phyloP scores from a whole-genome alignment of 2,888 invertebrate genomes.

The Saturnia japonica region DNA sequence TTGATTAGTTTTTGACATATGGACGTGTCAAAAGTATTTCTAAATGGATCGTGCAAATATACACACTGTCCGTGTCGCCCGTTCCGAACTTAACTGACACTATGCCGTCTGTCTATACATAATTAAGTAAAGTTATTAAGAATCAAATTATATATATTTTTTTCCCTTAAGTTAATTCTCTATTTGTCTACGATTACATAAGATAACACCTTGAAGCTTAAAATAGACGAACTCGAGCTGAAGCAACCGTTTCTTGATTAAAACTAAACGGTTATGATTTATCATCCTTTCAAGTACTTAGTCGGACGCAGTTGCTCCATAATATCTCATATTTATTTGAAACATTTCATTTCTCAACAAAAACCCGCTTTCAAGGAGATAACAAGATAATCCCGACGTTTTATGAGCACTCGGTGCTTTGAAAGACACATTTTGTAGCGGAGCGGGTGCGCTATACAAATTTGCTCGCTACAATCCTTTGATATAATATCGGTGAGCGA shows the following conservation, averaged over 20 bases:
- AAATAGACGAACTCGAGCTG: not conserved
- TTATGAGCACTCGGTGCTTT: constrained; percentile 15
- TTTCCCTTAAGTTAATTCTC: too few relatives aligned
- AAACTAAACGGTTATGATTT: not conserved
- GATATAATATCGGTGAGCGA: constrained; percentile 22
- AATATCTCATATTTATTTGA: constrained; percentile 19
- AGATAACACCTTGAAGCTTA: not conserved
- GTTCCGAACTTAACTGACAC: too few relatives aligned
- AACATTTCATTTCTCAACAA: constrained; percentile 18
- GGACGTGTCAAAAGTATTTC: too few relatives aligned
- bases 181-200: too few relatives aligned
- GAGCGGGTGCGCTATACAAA: constrained; percentile 30
- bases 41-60: too few relatives aligned
- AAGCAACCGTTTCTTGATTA: not conserved
- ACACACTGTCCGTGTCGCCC: too few relatives aligned
- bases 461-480: constrained; percentile 45
- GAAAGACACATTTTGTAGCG: constrained; percentile 16
- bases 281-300: not conserved
- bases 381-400: constrained; percentile 21
- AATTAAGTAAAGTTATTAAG: too few relatives aligned
- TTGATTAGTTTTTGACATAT: too few relatives aligned
- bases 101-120: too few relatives aligned
- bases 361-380: constrained; percentile 20
- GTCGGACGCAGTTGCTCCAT: constrained; percentile 6
- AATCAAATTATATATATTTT: too few relatives aligned